phyloP scores from a whole-genome alignment of 2,888 invertebrate species.

The Xanthorhoe spadicearia region DNA sequence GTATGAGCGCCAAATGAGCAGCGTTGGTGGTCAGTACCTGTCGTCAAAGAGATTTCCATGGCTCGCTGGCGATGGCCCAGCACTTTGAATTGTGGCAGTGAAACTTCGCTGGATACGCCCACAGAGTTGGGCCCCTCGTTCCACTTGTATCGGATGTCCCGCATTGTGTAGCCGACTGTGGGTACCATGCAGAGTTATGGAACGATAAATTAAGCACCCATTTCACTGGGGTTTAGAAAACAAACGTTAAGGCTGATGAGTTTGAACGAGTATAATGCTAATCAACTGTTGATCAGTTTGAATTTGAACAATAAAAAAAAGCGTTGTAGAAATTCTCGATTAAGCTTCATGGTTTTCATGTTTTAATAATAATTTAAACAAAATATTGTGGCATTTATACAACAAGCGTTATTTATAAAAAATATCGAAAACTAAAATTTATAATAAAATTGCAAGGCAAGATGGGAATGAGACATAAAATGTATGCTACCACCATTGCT shows the following conservation, averaged over 20 bases:
- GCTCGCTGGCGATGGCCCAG: slow-evolving; percentile 97
- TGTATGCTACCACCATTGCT: background rate
- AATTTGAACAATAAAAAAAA: slow-evolving; percentile 39
- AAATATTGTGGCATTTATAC: background rate
- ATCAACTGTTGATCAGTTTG: slow-evolving; percentile 1
- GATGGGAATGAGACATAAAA: background rate
- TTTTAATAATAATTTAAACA: background rate
- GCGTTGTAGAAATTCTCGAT: slow-evolving; percentile 45
- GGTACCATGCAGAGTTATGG: slow-evolving; percentile 82
- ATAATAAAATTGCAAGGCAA: slow-evolving; percentile 8
- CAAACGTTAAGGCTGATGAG: slow-evolving; percentile 35
- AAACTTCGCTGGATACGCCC: slow-evolving; percentile 96
- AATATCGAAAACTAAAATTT: background rate
- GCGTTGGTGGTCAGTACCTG: slow-evolving; percentile 88
- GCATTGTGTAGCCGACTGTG: slow-evolving; percentile 98
- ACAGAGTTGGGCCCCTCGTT: slow-evolving; percentile 97
- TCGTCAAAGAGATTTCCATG: slow-evolving; percentile 97
- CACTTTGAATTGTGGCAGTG: slow-evolving; percentile 98
- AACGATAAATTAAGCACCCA: slow-evolving; percentile 82
- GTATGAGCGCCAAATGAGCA: slow-evolving; percentile 29
- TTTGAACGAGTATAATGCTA: slow-evolving; percentile 16
- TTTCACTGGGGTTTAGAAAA: slow-evolving; percentile 77
- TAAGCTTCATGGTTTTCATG: slow-evolving; percentile 5
- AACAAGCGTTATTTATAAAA: background rate
- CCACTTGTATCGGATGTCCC: slow-evolving; percentile 99